Percentiles rank a stretch among this genome's conserved stretches.
Evolutionary conservation across 1,140 invertebrate species (phyloP).

Genomic region (Rhopalosiphum padi): DNA sequence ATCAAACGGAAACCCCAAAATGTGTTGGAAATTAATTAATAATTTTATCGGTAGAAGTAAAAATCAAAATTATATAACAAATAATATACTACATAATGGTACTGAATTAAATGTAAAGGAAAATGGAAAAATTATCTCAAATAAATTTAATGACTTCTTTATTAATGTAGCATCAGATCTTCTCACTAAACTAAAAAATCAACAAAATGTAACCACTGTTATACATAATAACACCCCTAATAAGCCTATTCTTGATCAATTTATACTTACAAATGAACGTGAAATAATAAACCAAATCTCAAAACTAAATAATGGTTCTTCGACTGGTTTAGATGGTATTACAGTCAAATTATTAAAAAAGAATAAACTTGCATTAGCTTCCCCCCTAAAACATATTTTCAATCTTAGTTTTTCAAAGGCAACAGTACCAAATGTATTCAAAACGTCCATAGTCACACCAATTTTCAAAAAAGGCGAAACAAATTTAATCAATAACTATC

Average conservation of each 20-base stretch:
- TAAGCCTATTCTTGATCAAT: neutral
- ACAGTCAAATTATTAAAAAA: neutral
- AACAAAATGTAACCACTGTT: neutral
- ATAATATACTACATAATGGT: neutral
- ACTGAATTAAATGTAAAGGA: neutral
- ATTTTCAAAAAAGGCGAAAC: no score
- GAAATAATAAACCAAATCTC: neutral
- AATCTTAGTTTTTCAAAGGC: no score
- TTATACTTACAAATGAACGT: neutral
- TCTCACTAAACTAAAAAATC: neutral
- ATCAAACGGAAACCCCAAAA: neutral
- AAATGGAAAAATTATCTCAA: no score
- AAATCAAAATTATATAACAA: neutral
- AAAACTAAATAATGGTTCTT: neutral
- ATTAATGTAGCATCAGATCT: neutral
- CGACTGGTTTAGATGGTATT: neutral
- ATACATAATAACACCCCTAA: neutral
- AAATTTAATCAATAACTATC: no score
- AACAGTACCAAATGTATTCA: no score
- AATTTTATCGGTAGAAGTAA: neutral
- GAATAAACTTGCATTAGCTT: neutral
- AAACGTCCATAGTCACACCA: neutral
- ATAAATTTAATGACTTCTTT: neutral
- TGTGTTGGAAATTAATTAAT: neutral
- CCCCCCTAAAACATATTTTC: no score